Base-by-base conservation (phyloP, 2,797 vertebrate genomes). In the Cossypha dichroa region DNA sequence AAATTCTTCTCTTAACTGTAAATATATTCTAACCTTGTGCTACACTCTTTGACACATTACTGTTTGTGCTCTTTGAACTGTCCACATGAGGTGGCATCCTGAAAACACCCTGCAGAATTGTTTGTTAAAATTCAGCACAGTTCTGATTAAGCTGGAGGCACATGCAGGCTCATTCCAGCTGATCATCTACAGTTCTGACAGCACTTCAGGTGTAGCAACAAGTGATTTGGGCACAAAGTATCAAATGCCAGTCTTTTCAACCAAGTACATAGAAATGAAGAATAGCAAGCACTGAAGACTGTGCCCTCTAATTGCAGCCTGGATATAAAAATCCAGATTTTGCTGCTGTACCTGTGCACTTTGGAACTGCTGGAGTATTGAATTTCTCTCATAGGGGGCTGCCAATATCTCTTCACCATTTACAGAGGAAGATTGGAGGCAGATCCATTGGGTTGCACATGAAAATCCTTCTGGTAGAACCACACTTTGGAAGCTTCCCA, bases 101-200 rank as follows among this genome's bases (percentile, higher is more conserved):
- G 19, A 59, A 76, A 82, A 60, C 34, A 29, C 5, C 1, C 1
- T 9, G 51, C 40, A 78, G 52, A 82, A 76, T n/a, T 45, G 41
- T 72, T 48, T 48, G 5, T 2, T 59, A 15, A n/a, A n/a, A 14
- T 20, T 62, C 48, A 70, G 13, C 2, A 3, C 22, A 49, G 5
- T 29, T 48, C 40, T 59, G 62, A n/a, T 21, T 13, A 18, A 77
- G 60, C 46, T 40, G 56, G 56, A 48, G 1, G 11, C 4, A 2
- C 9, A 3, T 0, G 3, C 5, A 11, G 67, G 26, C 34, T 79
- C 26, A 23, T 1, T 1, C 11, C 62, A 76, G 22, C 52, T 31
- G 21, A 88, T 16, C 64, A 45, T 10, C 36, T 13, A 25, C n/a
- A 45, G 15, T 18, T 58, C 80, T 41, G 56, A 88, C 45, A 1